phyloP scores from a whole-genome alignment of 1,140 invertebrate species.

The Diuraphis noxia region DNA sequence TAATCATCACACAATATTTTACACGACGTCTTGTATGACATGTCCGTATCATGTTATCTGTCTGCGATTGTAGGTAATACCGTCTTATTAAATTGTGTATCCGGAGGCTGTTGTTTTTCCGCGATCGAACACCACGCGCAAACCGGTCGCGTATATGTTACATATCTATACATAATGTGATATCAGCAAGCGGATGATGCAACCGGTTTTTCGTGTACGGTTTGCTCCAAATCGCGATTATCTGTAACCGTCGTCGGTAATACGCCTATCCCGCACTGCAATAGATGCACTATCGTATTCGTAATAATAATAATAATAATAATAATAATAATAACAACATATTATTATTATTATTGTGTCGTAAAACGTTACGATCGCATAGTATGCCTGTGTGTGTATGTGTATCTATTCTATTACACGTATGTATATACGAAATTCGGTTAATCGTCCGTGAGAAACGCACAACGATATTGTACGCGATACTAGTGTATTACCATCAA shows the following conservation, averaged over 20 bases:
- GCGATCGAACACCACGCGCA: background rate
- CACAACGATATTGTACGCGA: conserved; percentile 1
- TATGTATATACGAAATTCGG: conserved; percentile 16
- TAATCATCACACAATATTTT: background rate
- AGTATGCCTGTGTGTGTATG: background rate
- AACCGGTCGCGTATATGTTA: background rate
- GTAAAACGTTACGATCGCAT: background rate
- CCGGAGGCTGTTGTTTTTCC: background rate
- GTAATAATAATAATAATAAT: background rate
- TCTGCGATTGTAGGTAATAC: background rate
- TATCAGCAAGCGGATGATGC: background rate
- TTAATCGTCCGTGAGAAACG: conserved; percentile 22
- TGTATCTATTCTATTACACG: background rate
- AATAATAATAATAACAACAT: too few relatives aligned
- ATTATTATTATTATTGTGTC: conserved; percentile 4
- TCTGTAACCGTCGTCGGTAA: background rate
- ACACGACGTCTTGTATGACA: background rate
- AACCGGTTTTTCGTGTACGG: conserved; percentile 2
- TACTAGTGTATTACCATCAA: background rate
- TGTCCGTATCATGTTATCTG: background rate
- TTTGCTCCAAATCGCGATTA: conserved; percentile 21
- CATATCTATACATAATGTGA: background rate
- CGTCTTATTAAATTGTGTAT: background rate
- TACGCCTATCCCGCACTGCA: background rate
- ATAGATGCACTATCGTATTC: background rate